Base-by-base conservation (phyloP, 2,888 invertebrate species). In the Hoplodrina ambigua region DNA sequence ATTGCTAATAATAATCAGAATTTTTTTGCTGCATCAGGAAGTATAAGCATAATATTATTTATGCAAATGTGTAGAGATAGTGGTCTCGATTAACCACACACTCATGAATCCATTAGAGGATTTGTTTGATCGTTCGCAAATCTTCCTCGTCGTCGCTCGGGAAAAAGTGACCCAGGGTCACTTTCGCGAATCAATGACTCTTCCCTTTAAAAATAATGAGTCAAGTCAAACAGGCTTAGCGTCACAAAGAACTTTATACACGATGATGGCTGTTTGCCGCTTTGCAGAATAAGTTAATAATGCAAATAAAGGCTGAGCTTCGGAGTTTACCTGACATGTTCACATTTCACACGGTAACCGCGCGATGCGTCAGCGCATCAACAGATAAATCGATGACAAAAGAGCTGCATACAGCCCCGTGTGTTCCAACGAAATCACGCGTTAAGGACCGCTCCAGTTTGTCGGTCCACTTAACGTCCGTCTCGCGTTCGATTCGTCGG, bases 161-260 rank as follows among this genome's bases (percentile, higher is more conserved):
- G 74, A 19, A 67, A 78, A 76, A 62, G 65, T 60, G 63, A 71
- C 76, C 81, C 78, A 77, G 81, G 83, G 87, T 87, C 86, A 86
- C 87, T 87, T 89, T 89, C 88, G 87, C 87, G 86, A 88, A 90
- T 88, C 85, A 85, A 83, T 84, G 83, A 87, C 82, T 90, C 64
- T 81, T 85, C 90, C 89, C 89, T 89, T 90, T 89, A 81, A 87
- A 86, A 86, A 86, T 85, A 84, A 86, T 94, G 95, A 95, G 87
- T 94, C 95, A 94, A 90, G 75, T 74, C 88, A 93, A 93, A 94
- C 88, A 93, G 73, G 86, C 52, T 87, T 85, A 85, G 81, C 87
- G 86, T 89, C 91, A 94, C 94, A 94, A 94, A 94, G 92, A 88
- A 89, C 85, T 92, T 88, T 88, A 91, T 91, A 89, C 89, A 87